Percentiles rank a stretch among this genome's conserved stretches.
phyloP scores from a whole-genome alignment of 2,113 vertebrate genomes.

The Bufo gargarizans region DNA sequence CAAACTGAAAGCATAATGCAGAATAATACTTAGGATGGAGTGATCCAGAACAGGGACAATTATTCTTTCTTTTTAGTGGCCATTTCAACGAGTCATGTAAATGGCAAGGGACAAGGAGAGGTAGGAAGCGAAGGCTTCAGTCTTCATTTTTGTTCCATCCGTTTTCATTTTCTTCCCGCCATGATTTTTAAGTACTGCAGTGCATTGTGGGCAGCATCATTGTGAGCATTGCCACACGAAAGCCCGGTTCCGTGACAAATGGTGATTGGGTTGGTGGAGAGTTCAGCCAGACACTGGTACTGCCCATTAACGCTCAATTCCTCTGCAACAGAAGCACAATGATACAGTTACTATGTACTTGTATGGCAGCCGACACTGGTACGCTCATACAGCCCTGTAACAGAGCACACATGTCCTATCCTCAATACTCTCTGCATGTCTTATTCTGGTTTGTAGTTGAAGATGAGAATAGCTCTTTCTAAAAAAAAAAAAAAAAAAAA shows the following conservation, averaged over 20 bases:
- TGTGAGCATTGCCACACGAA: conserved; percentile 77
- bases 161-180: conserved; percentile 62
- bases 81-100: neutral
- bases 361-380: neutral
- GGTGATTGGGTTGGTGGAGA: conserved; percentile 80
- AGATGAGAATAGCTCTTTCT: too few relatives aligned
- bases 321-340: conserved; percentile 67
- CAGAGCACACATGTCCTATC: too few relatives aligned
- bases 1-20: conserved; percentile 5
- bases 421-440: too few relatives aligned
- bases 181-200: conserved; percentile 83
- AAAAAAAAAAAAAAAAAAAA: too few relatives aligned
- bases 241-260: conserved; percentile 82
- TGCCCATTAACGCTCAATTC: conserved; percentile 83
- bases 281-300: conserved; percentile 80
- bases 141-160: neutral
- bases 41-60: neutral
- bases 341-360: neutral
- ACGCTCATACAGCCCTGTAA: too few relatives aligned
- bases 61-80: neutral
- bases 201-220: conserved; percentile 81
- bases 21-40: conserved; percentile 10
- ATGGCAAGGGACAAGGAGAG: neutral
- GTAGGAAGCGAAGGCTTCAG: neutral
- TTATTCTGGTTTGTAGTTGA: too few relatives aligned